Conservation (phyloP, 35 echinoderm and acorn worm species). For the Holothuria glaberrima region DNA sequence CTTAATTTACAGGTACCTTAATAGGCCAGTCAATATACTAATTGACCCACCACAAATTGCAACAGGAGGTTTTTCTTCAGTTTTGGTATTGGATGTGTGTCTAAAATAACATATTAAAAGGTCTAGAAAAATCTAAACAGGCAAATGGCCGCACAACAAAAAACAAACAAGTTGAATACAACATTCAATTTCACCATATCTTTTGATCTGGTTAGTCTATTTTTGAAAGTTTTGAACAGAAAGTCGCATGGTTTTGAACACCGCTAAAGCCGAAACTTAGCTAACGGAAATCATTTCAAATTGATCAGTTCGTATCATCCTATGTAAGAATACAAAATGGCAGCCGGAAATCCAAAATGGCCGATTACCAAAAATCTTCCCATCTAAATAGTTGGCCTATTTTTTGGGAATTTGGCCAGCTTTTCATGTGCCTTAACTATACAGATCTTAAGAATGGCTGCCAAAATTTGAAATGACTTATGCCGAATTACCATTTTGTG, state of each 20-base stretch:
- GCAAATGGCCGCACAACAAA: no score
- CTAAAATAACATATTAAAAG: no score
- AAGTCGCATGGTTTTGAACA: constrained; percentile 9
- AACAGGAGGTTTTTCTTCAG: no score
- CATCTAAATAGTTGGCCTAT: constrained; percentile 8
- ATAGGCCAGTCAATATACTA: no score
- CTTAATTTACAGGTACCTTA: no score
- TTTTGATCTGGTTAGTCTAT: not conserved
- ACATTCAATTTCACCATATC: constrained; percentile 22
- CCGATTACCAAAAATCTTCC: not conserved
- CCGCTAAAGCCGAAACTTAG: not conserved
- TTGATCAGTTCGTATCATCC: constrained; percentile 11
- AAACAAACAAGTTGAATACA: constrained; percentile 19
- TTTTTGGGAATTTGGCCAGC: not conserved
- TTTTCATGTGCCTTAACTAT: not conserved
- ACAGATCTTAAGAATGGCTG: not conserved
- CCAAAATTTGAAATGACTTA: constrained; percentile 20
- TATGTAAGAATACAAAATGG: constrained; percentile 25
- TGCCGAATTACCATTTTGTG: not conserved
- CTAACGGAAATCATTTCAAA: constrained; percentile 12
- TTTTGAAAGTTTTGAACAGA: constrained; percentile 17
- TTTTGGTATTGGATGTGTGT: no score
- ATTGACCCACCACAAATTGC: no score
- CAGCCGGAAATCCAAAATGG: constrained; percentile 11
- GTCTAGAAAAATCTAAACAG: no score